A percentile compares a stretch with the other conserved stretches of the same genome.
phyloP scores from a whole-genome alignment of 2,888 invertebrate species.

The Ischnus inquisitorius region DNA sequence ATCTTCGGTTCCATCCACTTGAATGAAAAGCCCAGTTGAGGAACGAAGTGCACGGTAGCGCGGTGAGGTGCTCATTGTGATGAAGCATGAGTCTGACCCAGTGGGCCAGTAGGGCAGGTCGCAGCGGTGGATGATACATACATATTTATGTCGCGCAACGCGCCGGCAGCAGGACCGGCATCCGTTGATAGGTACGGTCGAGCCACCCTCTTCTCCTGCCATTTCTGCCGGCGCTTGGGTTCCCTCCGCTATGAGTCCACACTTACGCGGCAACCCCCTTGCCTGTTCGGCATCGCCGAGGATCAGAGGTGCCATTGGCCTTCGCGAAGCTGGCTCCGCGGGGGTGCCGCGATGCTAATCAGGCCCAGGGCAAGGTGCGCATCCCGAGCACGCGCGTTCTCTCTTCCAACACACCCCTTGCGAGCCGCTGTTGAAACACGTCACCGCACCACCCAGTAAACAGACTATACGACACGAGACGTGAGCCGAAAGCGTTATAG shows the following conservation, averaged over 20 bases:
- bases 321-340: constrained; percentile 76
- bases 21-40: constrained; percentile 75
- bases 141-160: constrained; percentile 85
- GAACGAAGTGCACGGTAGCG: constrained; percentile 70
- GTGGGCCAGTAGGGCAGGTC: constrained; percentile 85
- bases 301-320: constrained; percentile 82
- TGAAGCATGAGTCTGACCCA: constrained; percentile 85
- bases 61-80: constrained; percentile 83
- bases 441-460: constrained; percentile 57
- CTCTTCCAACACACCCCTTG: constrained; percentile 44
- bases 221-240: constrained; percentile 60
- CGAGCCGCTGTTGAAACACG: constrained; percentile 45
- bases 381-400: constrained; percentile 82
- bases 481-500: constrained; percentile 81
- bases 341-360: constrained; percentile 83
- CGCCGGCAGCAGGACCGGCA: constrained; percentile 56
- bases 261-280: constrained; percentile 58
- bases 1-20: constrained; percentile 78
- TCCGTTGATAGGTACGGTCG: constrained; percentile 60
- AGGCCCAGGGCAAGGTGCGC: constrained; percentile 82
- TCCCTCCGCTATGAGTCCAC: constrained; percentile 58
- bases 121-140: constrained; percentile 83
- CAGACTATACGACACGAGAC: constrained; percentile 69
- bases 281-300: constrained; percentile 60
- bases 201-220: constrained; percentile 66